Percentiles rank a stretch among this genome's conserved stretches.
phyloP scores from a whole-genome alignment of 1,140 invertebrate species.

The Odontomachus brunneus region DNA sequence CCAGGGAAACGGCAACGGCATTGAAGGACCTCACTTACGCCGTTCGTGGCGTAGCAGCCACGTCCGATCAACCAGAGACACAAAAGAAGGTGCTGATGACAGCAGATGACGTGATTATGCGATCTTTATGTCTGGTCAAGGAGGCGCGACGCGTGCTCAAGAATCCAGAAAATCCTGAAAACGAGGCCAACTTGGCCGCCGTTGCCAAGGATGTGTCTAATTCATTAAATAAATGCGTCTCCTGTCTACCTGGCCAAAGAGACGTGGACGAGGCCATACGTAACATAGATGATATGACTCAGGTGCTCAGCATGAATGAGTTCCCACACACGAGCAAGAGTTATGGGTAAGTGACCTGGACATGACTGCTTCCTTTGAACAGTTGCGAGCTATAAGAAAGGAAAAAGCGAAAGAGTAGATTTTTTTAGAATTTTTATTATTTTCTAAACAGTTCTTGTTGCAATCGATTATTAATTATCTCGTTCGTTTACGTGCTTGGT shows the following conservation, averaged over 20 bases:
- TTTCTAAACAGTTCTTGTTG: no score
- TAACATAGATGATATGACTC: slow-evolving; percentile 91
- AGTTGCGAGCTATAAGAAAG: neutral
- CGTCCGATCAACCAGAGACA: slow-evolving; percentile 87
- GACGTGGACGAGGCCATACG: slow-evolving; percentile 95
- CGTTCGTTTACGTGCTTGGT: no score
- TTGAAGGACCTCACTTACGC: slow-evolving; percentile 90
- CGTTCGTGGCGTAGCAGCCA: slow-evolving; percentile 90
- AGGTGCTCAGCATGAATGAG: slow-evolving; percentile 89
- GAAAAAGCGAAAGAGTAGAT: no score
- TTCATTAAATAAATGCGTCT: slow-evolving; percentile 89
- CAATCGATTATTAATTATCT: no score
- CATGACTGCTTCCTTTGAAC: no score
- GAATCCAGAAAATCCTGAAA: slow-evolving; percentile 87
- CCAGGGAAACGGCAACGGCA: slow-evolving; percentile 92
- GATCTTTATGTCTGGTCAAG: slow-evolving; percentile 91
- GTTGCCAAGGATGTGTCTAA: slow-evolving; percentile 89
- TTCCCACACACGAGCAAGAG: slow-evolving; percentile 90
- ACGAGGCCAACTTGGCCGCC: slow-evolving; percentile 87
- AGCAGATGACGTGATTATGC: slow-evolving; percentile 92
- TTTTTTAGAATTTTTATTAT: no score
- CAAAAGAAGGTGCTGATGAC: slow-evolving; percentile 89
- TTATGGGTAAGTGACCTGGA: slow-evolving; percentile 87
- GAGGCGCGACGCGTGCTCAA: slow-evolving; percentile 90
- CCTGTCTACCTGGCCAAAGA: slow-evolving; percentile 94